Conservation (phyloP, 2,797 vertebrate species). For the Staurois parvus region DNA sequence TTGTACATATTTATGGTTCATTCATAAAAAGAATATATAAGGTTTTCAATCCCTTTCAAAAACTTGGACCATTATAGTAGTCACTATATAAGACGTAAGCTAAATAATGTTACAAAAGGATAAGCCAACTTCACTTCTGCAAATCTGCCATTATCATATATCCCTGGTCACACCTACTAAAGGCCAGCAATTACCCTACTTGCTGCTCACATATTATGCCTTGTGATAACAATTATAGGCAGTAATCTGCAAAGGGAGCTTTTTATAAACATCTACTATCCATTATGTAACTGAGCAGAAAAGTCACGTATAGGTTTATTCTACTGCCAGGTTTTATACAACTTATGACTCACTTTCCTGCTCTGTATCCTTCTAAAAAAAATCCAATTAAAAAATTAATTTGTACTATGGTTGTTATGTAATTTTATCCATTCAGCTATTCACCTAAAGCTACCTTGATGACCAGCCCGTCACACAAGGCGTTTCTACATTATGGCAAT, state of each 20-base stretch:
- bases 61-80: too few species aligned
- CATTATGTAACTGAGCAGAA: slow-evolving; percentile 37
- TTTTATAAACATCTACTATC: background rate
- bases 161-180: background rate
- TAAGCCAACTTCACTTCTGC: background rate
- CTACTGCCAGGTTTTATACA: slow-evolving; percentile 8
- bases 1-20: too few species aligned
- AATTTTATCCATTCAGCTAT: background rate
- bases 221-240: too few species aligned
- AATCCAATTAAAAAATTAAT: background rate
- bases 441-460: slow-evolving; percentile 9
- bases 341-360: slow-evolving; percentile 18
- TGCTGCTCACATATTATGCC: background rate
- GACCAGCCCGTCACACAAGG: background rate
- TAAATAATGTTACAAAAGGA: background rate
- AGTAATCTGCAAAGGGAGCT: background rate
- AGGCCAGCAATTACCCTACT: background rate
- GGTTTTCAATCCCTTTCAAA: too few species aligned
- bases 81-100: too few species aligned
- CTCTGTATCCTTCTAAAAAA: background rate
- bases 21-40: too few species aligned
- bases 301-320: background rate
- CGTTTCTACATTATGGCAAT: background rate
- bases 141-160: background rate
- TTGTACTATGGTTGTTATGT: background rate